Evolutionary conservation across 2,113 vertebrate genomes (phyloP).

Genomic region (Eublepharis macularius): DNA sequence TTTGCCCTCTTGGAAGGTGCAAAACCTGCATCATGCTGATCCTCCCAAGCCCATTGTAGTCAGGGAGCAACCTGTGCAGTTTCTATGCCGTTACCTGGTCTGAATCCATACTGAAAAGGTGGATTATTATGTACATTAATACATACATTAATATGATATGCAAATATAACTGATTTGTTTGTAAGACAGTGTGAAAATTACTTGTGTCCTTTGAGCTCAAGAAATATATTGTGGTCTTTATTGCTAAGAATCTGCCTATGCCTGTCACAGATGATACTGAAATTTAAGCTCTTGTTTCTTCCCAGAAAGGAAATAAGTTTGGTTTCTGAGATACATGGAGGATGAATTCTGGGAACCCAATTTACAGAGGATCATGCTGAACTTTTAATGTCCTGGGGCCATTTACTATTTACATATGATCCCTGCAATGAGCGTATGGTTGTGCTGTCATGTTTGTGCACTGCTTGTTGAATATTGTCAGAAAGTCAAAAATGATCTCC

Average conservation of each 20-base stretch:
- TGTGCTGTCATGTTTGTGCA: neutral
- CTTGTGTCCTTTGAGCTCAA: neutral
- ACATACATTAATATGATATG: too few species aligned
- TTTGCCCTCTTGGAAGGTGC: too few species aligned
- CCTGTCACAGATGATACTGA: neutral
- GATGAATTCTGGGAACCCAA: neutral
- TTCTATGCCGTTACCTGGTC: too few species aligned
- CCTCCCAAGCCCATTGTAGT: too few species aligned
- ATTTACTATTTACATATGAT: neutral
- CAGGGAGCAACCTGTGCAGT: too few species aligned
- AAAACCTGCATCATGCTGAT: too few species aligned
- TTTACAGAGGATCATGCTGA: neutral
- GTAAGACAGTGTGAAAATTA: too few species aligned
- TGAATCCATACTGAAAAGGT: too few species aligned
- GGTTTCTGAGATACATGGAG: neutral
- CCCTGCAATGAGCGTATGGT: accelerated
- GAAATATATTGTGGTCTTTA: neutral
- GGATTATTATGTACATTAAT: too few species aligned
- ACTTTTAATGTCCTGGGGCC: neutral
- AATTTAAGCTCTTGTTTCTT: neutral
- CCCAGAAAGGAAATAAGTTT: neutral
- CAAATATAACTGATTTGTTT: too few species aligned
- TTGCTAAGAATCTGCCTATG: neutral
- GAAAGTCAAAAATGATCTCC: neutral
- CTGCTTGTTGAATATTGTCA: neutral